phyloP scores from a whole-genome alignment of 2,888 invertebrate genomes.

The Sphecodes monilicornis region DNA sequence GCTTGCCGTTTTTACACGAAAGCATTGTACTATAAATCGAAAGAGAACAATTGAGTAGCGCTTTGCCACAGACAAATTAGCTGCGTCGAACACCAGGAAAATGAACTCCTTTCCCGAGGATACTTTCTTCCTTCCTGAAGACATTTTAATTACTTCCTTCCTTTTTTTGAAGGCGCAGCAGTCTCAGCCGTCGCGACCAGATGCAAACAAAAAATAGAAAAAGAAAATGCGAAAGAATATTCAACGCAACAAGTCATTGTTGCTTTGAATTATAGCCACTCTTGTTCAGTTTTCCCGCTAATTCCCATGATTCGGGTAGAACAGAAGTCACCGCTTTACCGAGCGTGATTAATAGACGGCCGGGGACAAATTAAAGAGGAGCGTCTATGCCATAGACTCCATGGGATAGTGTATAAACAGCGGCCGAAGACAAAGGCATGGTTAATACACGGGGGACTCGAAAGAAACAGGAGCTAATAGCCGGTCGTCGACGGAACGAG shows the following conservation, averaged over 20 bases:
- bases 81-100: not conserved
- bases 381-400: not conserved
- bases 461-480: slow-evolving; percentile 17
- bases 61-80: not conserved
- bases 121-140: slow-evolving; percentile 1
- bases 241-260: not conserved
- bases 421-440: slow-evolving; percentile 27
- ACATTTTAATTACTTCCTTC: slow-evolving; percentile 9
- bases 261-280: not conserved
- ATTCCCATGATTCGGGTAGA: slow-evolving; percentile 22
- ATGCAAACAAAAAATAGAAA: not conserved
- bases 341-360: slow-evolving; percentile 25
- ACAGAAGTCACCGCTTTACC: not conserved
- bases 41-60: not conserved
- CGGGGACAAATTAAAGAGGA: slow-evolving; percentile 31
- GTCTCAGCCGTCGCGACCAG: not conserved
- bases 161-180: not conserved
- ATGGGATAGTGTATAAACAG: slow-evolving; percentile 30
- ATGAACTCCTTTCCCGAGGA: not conserved
- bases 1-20: not conserved
- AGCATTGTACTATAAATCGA: not conserved
- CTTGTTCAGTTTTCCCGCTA: not conserved
- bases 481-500: slow-evolving; percentile 26
- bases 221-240: not conserved
- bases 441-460: slow-evolving; percentile 26